phyloP scores from a whole-genome alignment of 2,888 invertebrate genomes.

The Dascillus cervinus region DNA sequence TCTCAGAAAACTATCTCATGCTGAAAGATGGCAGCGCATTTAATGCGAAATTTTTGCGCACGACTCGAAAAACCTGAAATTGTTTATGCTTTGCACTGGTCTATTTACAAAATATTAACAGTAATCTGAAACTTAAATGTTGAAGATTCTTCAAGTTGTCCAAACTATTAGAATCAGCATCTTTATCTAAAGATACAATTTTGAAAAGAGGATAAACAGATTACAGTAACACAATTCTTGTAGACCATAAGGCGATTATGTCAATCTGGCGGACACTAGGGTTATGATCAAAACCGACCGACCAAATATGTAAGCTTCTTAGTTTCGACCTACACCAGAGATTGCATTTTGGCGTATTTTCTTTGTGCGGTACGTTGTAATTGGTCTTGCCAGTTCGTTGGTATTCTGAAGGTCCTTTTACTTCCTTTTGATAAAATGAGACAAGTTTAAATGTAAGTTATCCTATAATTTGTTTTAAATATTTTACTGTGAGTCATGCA shows the following conservation, averaged over 20 bases:
- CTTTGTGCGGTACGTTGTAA: too few species aligned
- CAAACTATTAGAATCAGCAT: conserved; percentile 6
- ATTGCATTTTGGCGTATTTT: too few species aligned
- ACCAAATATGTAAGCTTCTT: conserved; percentile 13
- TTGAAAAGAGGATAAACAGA: conserved; percentile 16
- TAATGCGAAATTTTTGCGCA: neutral
- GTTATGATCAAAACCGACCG: conserved; percentile 15
- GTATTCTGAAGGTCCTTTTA: too few species aligned
- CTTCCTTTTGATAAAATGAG: too few species aligned
- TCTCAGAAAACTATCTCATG: neutral
- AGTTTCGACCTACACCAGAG: too few species aligned
- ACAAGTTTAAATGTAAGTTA: too few species aligned
- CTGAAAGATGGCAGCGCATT: neutral
- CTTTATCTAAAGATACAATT: conserved; percentile 3
- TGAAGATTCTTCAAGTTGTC: conserved; percentile 3
- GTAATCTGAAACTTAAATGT: conserved; percentile 1
- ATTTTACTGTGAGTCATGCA: too few species aligned
- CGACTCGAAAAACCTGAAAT: neutral
- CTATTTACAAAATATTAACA: conserved; percentile 12
- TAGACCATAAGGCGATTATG: conserved; percentile 17
- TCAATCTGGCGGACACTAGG: conserved; percentile 14
- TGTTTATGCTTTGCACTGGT: neutral
- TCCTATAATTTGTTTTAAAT: too few species aligned
- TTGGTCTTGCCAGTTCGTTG: too few species aligned
- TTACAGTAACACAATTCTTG: conserved; percentile 12